phyloP scores from a whole-genome alignment of 2,113 vertebrate genomes.

The Stegastes partitus region DNA sequence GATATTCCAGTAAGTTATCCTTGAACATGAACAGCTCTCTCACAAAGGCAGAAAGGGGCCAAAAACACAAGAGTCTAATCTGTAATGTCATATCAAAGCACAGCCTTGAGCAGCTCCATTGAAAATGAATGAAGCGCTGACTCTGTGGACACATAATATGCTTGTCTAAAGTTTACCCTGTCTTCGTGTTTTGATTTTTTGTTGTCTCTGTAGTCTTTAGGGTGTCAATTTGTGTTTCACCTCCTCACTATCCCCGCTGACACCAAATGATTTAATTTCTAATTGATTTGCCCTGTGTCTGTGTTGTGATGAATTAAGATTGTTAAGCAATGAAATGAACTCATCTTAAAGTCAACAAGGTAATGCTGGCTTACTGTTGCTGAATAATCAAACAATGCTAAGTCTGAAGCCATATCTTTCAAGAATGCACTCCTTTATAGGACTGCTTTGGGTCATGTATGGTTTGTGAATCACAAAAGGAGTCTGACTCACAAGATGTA shows the following conservation, averaged over 20 bases:
- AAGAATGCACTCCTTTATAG: no score
- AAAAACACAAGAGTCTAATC: conserved; percentile 36
- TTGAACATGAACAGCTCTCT: conserved; percentile 22
- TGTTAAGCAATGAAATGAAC: no score
- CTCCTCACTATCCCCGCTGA: neutral
- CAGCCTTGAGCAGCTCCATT: conserved; percentile 44
- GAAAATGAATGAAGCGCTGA: conserved; percentile 41
- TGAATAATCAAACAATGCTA: no score
- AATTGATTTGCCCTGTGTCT: no score
- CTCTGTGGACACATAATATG: conserved; percentile 17
- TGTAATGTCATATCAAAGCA: conserved; percentile 55
- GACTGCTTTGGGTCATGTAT: no score
- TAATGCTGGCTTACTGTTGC: no score
- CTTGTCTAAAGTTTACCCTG: conserved; percentile 18
- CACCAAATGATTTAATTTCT: neutral
- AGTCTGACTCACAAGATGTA: no score
- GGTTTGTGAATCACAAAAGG: no score
- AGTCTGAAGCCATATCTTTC: no score
- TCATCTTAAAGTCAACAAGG: no score
- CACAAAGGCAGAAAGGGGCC: conserved; percentile 9
- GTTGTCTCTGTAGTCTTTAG: conserved; percentile 21
- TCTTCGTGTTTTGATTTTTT: neutral
- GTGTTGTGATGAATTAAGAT: no score
- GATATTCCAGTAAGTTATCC: conserved; percentile 17
- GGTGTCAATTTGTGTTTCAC: neutral